Conservation (phyloP, 1,140 invertebrate species). For the Sinonovacula constricta region DNA sequence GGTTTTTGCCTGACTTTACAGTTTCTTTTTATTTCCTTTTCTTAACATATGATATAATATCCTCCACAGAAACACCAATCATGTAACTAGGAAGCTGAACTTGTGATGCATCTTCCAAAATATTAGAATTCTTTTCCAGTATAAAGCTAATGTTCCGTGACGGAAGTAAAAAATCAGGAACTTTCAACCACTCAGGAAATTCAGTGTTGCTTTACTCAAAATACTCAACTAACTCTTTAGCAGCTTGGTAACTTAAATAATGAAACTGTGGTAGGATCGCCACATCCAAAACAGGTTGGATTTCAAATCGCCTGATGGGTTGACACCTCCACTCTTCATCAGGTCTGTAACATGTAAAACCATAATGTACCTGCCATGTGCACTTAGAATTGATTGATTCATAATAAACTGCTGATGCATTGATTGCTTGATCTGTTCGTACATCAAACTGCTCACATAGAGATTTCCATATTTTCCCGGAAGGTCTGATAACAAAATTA, state of each 20-base stretch:
- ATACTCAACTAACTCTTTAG: neutral
- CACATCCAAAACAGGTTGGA: conserved; percentile 24
- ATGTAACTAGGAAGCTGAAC: neutral
- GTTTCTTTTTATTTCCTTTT: conserved; percentile 18
- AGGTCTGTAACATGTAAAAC: conserved; percentile 20
- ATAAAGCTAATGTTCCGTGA: conserved; percentile 4
- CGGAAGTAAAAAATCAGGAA: conserved; percentile 20
- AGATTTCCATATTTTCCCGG: conserved; percentile 10
- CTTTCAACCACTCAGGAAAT: conserved; percentile 6
- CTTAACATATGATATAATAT: conserved; percentile 6
- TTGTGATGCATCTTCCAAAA: neutral
- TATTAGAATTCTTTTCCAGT: conserved; percentile 5
- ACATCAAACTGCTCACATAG: conserved; percentile 1
- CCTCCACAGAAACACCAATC: conserved; percentile 1
- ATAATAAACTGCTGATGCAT: neutral
- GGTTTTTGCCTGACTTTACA: conserved; percentile 11
- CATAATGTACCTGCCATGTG: conserved; percentile 6
- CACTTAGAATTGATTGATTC: neutral
- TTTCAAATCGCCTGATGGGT: conserved; percentile 18
- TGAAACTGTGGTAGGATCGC: conserved; percentile 13
- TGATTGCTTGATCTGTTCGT: neutral
- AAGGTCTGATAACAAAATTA: conserved; percentile 1
- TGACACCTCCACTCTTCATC: conserved; percentile 19
- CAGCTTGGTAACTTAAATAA: conserved; percentile 11
- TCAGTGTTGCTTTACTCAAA: conserved; percentile 12